These are phyloP conservation scores for Tokudaia muenninki DNA, from an alignment of 2,797 vertebrate genomes.

Conservation along the genomic window DNA sequence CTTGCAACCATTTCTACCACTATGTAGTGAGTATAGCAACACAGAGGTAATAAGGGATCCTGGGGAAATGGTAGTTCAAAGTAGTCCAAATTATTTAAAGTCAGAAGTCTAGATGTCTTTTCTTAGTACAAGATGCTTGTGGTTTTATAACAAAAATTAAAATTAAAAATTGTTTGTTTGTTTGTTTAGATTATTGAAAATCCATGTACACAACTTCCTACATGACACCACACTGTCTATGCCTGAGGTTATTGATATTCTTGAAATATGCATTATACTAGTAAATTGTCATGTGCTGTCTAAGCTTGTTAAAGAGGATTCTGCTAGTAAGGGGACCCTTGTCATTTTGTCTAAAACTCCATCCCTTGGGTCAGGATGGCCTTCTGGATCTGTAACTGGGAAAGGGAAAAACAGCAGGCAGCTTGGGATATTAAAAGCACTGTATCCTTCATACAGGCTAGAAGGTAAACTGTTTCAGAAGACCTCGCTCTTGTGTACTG, in stretches of 20 bases:
- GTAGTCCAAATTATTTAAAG: slow-evolving; percentile 29
- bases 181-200: not conserved
- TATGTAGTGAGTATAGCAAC: not conserved
- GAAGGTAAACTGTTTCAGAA: not conserved
- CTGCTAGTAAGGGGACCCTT: not conserved
- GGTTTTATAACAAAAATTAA: slow-evolving; percentile 4
- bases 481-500: not conserved
- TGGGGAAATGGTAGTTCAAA: not conserved
- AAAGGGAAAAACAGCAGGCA: not conserved
- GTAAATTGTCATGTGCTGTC: not conserved
- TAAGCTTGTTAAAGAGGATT: not conserved
- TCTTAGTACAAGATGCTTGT: not conserved
- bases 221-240: not conserved
- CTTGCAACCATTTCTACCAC: not conserved
- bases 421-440: not conserved
- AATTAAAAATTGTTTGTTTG: not conserved
- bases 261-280: not conserved
- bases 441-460: no score
- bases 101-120: not conserved
- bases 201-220: not conserved
- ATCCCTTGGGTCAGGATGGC: not conserved
- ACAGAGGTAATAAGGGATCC: not conserved
- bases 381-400: not conserved
- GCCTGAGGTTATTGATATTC: not conserved
- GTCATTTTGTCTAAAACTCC: not conserved